These are phyloP conservation scores for Drosophila tripunctata DNA, from an alignment of 2,888 invertebrate genomes.

Conservation along the genomic window DNA sequence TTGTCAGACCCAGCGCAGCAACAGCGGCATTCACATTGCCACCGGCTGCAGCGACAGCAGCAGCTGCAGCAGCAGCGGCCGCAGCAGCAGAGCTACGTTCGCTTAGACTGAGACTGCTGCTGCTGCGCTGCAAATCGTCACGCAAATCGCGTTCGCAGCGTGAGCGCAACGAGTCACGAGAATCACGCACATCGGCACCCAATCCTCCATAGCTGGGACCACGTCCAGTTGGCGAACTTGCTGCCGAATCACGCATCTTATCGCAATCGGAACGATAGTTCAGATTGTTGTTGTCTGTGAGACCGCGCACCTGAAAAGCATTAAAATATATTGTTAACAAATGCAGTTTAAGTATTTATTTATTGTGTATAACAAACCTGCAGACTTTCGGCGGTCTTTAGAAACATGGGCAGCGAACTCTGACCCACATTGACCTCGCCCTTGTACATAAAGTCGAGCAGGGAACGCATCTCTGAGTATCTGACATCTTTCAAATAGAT, in stretches of 20 bases:
- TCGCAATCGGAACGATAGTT: constrained; percentile 84
- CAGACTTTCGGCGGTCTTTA: constrained; percentile 95
- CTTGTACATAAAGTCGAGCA: constrained; percentile 97
- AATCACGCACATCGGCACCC: constrained; percentile 74
- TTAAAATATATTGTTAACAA: background rate
- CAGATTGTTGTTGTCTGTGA: constrained; percentile 92
- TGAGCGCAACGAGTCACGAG: constrained; percentile 77
- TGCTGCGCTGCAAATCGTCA: constrained; percentile 83
- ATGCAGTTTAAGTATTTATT: background rate
- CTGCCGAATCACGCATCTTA: constrained; percentile 83
- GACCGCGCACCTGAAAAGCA: constrained; percentile 87
- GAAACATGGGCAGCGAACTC: constrained; percentile 94
- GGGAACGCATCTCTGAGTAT: constrained; percentile 94
- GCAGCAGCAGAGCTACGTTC: constrained; percentile 81
- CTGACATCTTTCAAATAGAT: constrained; percentile 97
- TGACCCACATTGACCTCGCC: constrained; percentile 96
- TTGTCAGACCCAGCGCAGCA: constrained; percentile 78
- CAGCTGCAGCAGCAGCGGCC: constrained; percentile 79
- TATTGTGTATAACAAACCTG: constrained; percentile 86
- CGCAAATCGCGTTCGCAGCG: constrained; percentile 82
- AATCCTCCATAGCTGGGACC: constrained; percentile 58
- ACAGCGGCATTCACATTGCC: constrained; percentile 80
- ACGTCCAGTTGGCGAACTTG: constrained; percentile 82
- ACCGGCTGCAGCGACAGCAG: constrained; percentile 76
- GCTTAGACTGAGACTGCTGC: constrained; percentile 81